Evolutionary conservation across 2,113 vertebrate genomes (phyloP).

Genomic region (Coreoperca whiteheadi): DNA sequence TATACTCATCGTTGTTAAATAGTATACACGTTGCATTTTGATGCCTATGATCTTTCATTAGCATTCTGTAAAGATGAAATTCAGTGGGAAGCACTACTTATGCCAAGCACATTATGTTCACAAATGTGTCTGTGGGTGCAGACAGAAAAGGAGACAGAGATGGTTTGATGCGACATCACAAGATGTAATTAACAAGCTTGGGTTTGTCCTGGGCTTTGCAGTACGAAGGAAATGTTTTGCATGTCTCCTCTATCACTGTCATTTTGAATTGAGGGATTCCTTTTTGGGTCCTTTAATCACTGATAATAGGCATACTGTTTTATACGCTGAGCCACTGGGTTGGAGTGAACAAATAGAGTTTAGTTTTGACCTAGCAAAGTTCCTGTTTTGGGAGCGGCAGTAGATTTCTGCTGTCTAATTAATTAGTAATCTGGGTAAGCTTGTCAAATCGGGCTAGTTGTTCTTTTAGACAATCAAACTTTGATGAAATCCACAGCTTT

Average conservation of each 20-base stretch:
- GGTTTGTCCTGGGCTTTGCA: neutral
- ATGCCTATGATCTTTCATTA: neutral
- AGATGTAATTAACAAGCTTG: conserved; percentile 1
- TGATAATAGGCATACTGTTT: neutral
- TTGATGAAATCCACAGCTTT: conserved; percentile 36
- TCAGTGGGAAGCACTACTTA: neutral
- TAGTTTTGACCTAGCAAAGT: neutral
- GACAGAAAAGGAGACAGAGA: conserved; percentile 3
- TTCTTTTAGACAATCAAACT: conserved; percentile 46
- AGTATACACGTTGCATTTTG: neutral
- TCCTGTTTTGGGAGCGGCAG: conserved; percentile 14
- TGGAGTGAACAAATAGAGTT: conserved; percentile 15
- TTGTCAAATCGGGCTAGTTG: conserved; percentile 23
- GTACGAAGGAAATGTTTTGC: neutral
- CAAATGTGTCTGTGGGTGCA: neutral
- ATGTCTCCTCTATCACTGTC: neutral
- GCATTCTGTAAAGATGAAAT: neutral
- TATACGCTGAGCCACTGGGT: neutral
- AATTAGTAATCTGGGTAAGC: conserved; percentile 25
- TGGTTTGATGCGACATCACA: conserved; percentile 1
- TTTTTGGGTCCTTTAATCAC: neutral
- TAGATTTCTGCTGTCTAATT: conserved; percentile 20
- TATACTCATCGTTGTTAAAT: neutral
- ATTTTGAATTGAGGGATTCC: neutral
- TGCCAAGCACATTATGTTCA: conserved; percentile 2